Conservation (phyloP, 2,113 vertebrate species). For the Eublepharis macularius region DNA sequence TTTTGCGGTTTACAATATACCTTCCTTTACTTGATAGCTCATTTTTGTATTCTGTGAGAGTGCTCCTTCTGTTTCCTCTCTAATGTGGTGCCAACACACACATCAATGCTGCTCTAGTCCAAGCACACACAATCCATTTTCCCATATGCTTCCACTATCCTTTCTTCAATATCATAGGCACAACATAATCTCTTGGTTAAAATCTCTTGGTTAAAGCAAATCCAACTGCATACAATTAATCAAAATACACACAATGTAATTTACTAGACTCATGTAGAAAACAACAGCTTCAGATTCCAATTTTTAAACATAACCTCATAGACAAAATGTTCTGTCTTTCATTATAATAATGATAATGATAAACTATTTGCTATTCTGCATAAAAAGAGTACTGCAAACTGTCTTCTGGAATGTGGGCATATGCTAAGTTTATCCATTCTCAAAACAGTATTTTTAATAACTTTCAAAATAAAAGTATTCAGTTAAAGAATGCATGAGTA, state of each 20-base stretch:
- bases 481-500: background rate
- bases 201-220: background rate
- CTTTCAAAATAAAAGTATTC: background rate
- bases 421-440: background rate
- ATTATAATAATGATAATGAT: background rate
- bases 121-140: background rate
- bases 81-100: no score
- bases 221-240: background rate
- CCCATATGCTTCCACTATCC: background rate
- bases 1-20: no score
- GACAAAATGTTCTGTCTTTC: background rate
- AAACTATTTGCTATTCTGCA: background rate
- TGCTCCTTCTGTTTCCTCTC: no score
- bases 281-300: background rate
- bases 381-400: background rate
- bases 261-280: background rate
- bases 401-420: background rate
- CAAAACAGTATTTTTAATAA: background rate
- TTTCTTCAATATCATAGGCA: background rate
- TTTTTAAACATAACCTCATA: background rate
- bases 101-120: no score
- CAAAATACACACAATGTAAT: background rate
- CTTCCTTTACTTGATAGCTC: no score
- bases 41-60: no score
- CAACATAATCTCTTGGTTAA: background rate